Conservation (phyloP, 2,797 vertebrate species). For the Xenops minutus region DNA sequence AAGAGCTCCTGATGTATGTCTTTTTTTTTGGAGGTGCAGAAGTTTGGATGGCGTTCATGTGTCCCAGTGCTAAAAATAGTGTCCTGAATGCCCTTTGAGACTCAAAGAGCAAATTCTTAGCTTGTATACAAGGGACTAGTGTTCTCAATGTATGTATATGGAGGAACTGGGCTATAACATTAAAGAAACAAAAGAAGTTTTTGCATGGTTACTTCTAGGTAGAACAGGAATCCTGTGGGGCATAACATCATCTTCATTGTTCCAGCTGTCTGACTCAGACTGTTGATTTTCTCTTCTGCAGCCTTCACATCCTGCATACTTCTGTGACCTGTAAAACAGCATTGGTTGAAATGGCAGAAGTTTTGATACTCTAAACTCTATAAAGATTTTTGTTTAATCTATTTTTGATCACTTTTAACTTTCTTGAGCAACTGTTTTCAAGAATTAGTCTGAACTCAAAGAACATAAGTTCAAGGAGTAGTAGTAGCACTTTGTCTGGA, state of each 20-base stretch:
- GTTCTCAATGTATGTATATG: neutral
- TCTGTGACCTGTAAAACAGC: constrained; percentile 41
- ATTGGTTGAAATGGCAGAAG: neutral
- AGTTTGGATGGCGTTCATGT: neutral
- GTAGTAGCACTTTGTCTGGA: neutral
- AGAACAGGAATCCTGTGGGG: constrained; percentile 25
- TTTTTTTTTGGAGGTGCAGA: neutral
- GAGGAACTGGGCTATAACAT: neutral
- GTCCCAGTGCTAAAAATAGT: neutral
- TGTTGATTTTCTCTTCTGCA: constrained; percentile 69
- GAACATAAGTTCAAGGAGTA: neutral
- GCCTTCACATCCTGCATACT: neutral
- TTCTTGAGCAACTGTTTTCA: neutral
- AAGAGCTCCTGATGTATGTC: neutral
- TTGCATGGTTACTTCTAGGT: constrained; percentile 67
- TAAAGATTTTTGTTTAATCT: neutral
- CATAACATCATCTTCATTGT: constrained; percentile 78
- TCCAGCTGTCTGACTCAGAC: constrained; percentile 75
- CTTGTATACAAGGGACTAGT: neutral
- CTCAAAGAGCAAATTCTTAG: neutral
- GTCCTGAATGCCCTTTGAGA: neutral
- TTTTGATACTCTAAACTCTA: neutral
- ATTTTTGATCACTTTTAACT: neutral
- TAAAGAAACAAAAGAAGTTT: neutral
- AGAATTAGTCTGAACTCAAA: neutral